phyloP scores from a whole-genome alignment of 2,113 vertebrate genomes.

The Cariama cristata region DNA sequence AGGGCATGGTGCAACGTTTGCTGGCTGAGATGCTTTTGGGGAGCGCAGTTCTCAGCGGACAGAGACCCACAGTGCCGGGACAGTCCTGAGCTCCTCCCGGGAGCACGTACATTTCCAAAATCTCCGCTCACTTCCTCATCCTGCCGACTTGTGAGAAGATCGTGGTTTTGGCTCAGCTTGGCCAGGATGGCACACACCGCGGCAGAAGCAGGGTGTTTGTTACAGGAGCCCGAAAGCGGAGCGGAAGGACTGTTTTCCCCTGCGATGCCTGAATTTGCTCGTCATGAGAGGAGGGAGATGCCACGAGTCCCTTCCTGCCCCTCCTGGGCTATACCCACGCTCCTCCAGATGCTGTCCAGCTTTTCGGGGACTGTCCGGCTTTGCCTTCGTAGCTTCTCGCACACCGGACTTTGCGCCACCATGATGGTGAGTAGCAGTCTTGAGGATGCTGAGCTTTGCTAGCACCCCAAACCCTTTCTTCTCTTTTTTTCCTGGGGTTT shows the following conservation, averaged over 20 bases:
- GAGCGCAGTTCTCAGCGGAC: fast-evolving
- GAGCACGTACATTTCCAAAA: not conserved
- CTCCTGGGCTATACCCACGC: fast-evolving
- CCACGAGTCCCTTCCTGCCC: fast-evolving
- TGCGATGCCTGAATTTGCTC: not conserved
- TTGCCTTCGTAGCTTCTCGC: not conserved
- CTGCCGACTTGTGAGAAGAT: not conserved
- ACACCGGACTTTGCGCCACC: fast-evolving
- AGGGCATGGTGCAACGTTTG: not conserved
- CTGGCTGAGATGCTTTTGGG: not conserved
- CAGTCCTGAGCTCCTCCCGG: fast-evolving
- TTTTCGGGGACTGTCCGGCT: too few species aligned
- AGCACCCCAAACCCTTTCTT: not conserved
- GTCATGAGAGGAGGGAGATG: fast-evolving
- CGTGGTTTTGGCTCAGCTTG: not conserved
- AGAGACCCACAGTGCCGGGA: fast-evolving
- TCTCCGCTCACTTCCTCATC: not conserved
- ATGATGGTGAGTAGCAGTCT: fast-evolving
- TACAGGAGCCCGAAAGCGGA: not conserved
- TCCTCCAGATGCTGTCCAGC: fast-evolving
- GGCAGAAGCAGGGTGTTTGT: not conserved
- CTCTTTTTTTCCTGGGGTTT: not conserved
- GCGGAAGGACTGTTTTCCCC: not conserved
- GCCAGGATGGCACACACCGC: fast-evolving
- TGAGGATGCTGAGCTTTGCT: not conserved